A percentile compares a stretch with the other conserved stretches of the same genome.
Conservation (phyloP, 2,113 vertebrate genomes). For the Crotalus viridis region DNA sequence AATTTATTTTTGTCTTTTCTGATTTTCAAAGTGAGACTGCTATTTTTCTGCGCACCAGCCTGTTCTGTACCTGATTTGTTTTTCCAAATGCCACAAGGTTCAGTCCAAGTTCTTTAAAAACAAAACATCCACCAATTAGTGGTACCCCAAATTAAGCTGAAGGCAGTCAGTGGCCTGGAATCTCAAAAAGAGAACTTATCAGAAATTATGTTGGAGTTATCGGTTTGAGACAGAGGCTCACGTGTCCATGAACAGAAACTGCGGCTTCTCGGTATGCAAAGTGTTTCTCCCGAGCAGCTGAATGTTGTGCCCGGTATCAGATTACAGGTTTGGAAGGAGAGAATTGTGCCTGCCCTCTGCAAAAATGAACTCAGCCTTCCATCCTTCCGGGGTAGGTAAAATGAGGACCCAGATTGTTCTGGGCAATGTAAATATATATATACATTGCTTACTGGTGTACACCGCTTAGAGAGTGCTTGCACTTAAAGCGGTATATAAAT, state of each 20-base stretch:
- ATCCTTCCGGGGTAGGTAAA: too few species aligned
- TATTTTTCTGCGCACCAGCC: not conserved
- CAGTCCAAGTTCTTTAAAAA: not conserved
- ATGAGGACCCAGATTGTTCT: too few species aligned
- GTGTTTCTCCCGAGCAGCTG: not conserved
- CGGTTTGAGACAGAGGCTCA: not conserved
- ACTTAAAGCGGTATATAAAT: too few species aligned
- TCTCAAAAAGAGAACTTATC: not conserved
- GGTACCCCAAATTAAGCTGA: not conserved
- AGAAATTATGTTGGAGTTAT: not conserved
- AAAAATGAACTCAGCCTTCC: not conserved
- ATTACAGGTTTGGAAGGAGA: too few species aligned
- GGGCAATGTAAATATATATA: too few species aligned
- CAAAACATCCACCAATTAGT: not conserved
- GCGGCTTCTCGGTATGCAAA: not conserved
- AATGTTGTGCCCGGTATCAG: not conserved
- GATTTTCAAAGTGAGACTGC: not conserved
- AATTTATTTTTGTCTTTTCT: not conserved
- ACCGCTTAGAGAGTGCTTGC: too few species aligned
- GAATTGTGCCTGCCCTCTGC: too few species aligned
- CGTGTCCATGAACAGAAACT: not conserved
- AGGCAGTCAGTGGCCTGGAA: not conserved
- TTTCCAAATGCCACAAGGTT: not conserved
- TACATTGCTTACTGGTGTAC: too few species aligned
- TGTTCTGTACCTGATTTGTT: not conserved